Percentiles rank a stretch among this genome's conserved stretches.
Evolutionary conservation across 92 coral and sea anemone species (phyloP).

Genomic region (Hydrozoanthus gracilis): DNA sequence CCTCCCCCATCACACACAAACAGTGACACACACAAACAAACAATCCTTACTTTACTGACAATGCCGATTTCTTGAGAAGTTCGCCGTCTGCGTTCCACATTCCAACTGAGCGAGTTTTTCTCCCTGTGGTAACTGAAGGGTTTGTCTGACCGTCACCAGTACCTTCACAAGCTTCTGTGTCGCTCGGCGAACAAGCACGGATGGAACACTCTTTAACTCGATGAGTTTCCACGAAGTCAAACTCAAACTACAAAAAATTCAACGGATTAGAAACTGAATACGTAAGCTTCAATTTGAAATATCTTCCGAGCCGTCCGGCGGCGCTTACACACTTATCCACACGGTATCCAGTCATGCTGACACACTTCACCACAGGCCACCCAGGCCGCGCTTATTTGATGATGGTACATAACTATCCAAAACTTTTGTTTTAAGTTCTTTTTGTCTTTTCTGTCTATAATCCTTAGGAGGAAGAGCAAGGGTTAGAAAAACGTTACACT

Average conservation of each 20-base stretch:
- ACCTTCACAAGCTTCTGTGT: background rate
- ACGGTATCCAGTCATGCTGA: no score
- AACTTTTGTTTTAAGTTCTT: no score
- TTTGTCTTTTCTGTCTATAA: no score
- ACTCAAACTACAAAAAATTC: constrained; percentile 66
- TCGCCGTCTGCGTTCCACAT: constrained; percentile 91
- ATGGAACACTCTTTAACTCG: constrained; percentile 77
- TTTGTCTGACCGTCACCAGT: constrained; percentile 40
- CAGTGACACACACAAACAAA: background rate
- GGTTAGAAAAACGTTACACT: no score
- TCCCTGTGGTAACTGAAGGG: constrained; percentile 37
- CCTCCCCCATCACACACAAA: no score
- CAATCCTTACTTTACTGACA: constrained; percentile 66
- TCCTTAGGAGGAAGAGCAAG: no score
- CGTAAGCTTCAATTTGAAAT: background rate
- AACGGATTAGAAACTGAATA: background rate
- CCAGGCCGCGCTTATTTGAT: no score
- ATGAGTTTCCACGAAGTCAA: constrained; percentile 76
- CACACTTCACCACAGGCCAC: no score
- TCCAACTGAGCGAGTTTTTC: constrained; percentile 60
- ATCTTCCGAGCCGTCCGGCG: no score
- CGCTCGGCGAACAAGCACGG: constrained; percentile 56
- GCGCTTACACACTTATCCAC: no score
- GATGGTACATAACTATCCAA: no score
- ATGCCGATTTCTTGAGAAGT: constrained; percentile 68